phyloP scores from a whole-genome alignment of 2,888 invertebrate species.

The Xestia sexstrigata region DNA sequence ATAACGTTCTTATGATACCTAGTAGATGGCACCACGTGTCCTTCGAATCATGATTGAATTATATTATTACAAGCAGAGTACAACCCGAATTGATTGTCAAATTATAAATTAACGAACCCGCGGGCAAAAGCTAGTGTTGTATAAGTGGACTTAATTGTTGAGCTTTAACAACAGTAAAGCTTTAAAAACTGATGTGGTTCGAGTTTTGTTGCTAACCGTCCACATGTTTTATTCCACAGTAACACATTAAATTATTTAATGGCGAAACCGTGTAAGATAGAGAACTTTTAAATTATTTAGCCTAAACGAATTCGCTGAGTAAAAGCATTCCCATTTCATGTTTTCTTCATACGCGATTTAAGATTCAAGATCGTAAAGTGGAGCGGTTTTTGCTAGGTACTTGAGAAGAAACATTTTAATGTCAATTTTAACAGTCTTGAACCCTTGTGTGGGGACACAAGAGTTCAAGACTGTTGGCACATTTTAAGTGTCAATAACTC shows the following conservation, averaged over 20 bases:
- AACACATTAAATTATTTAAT: slow-evolving; percentile 36
- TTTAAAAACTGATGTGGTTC: background rate
- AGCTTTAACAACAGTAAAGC: background rate
- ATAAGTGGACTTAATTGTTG: background rate
- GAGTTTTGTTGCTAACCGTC: background rate
- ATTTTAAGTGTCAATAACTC: slow-evolving; percentile 4
- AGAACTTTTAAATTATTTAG: slow-evolving; percentile 35
- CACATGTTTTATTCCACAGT: background rate
- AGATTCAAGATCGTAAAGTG: slow-evolving; percentile 49
- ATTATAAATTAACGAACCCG: too few species aligned
- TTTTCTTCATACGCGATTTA: slow-evolving; percentile 46
- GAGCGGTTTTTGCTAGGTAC: slow-evolving; percentile 29
- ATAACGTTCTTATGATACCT: too few species aligned
- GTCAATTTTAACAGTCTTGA: too few species aligned
- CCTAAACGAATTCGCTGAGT: slow-evolving; percentile 29
- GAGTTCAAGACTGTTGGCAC: background rate
- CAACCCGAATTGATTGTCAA: too few species aligned
- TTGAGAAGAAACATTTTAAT: slow-evolving; percentile 35
- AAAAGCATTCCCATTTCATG: slow-evolving; percentile 41
- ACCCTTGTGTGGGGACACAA: too few species aligned
- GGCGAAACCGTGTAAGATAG: slow-evolving; percentile 20
- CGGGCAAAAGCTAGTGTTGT: background rate
- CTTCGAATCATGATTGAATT: too few species aligned
- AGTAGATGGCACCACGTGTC: too few species aligned
- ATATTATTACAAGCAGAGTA: too few species aligned